phyloP scores from a whole-genome alignment of 2,888 invertebrate genomes.

The Brachypalpus laphriformis region DNA sequence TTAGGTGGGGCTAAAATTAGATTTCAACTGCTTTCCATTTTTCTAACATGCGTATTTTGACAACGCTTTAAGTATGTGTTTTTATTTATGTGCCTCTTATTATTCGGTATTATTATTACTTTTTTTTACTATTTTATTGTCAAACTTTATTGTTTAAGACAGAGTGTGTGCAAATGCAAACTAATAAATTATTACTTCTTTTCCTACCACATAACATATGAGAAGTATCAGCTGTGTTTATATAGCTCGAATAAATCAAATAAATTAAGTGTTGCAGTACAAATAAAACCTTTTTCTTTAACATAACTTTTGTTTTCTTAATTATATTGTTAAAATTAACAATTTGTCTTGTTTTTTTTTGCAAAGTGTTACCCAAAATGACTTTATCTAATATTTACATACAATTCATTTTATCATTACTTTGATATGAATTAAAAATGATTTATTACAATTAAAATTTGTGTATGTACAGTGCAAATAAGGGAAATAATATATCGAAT shows the following conservation, averaged over 20 bases:
- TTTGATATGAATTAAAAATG: slow-evolving; percentile 64
- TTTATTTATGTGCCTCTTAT: slow-evolving; percentile 44
- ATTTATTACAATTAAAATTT: slow-evolving; percentile 51
- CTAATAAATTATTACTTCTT: slow-evolving; percentile 14
- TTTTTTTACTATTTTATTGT: slow-evolving; percentile 71
- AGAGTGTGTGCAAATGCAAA: slow-evolving; percentile 42
- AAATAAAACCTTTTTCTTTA: slow-evolving; percentile 28
- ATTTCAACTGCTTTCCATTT: slow-evolving; percentile 30
- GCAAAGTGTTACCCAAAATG: slow-evolving; percentile 25
- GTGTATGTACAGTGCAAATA: slow-evolving; percentile 67
- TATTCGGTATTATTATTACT: slow-evolving; percentile 30
- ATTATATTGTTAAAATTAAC: slow-evolving; percentile 26
- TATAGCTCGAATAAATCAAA: slow-evolving; percentile 22
- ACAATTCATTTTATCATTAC: slow-evolving; percentile 59
- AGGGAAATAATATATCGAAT: slow-evolving; percentile 18
- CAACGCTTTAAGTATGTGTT: slow-evolving; percentile 15
- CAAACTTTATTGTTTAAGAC: slow-evolving; percentile 69
- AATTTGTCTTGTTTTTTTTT: slow-evolving; percentile 10
- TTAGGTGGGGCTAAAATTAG: slow-evolving; percentile 44
- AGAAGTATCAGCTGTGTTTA: slow-evolving; percentile 13
- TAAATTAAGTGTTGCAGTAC: slow-evolving; percentile 14
- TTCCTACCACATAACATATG: slow-evolving; percentile 13
- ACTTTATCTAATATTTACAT: slow-evolving; percentile 69
- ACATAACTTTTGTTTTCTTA: neutral
- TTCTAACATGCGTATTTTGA: slow-evolving; percentile 39